A percentile compares a stretch with the other conserved stretches of the same genome.
Evolutionary conservation across 2,888 invertebrate genomes (phyloP).

Genomic region (Ochropacha duplaris): DNA sequence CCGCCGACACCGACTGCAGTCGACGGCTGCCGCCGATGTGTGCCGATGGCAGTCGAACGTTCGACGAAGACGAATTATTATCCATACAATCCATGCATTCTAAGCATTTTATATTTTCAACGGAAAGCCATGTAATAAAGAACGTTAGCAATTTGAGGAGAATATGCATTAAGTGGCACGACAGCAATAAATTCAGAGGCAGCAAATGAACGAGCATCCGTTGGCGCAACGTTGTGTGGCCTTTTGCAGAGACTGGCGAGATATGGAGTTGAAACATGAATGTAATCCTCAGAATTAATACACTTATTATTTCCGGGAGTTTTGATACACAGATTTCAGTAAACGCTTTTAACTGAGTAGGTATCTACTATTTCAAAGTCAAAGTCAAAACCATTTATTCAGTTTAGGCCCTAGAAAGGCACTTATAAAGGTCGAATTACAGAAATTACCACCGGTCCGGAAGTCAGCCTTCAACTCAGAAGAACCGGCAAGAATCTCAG

Average conservation of each 20-base stretch:
- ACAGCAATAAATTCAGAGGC: slow-evolving; percentile 57
- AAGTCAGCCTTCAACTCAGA: too few relatives aligned
- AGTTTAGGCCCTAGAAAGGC: too few relatives aligned
- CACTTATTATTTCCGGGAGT: background rate
- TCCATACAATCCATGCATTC: too few relatives aligned
- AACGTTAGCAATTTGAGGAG: slow-evolving; percentile 57
- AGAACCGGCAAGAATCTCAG: too few relatives aligned
- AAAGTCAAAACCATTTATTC: too few relatives aligned
- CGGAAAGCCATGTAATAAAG: slow-evolving; percentile 54
- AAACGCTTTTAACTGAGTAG: background rate
- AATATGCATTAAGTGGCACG: slow-evolving; percentile 65
- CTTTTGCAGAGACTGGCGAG: slow-evolving; percentile 39
- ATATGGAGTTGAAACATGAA: slow-evolving; percentile 34
- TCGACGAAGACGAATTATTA: too few relatives aligned
- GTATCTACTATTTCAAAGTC: too few relatives aligned
- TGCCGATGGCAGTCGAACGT: too few relatives aligned
- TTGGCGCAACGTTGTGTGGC: slow-evolving; percentile 45
- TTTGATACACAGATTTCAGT: background rate
- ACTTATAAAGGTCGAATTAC: too few relatives aligned
- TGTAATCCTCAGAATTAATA: slow-evolving; percentile 5
- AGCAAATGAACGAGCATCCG: slow-evolving; percentile 57
- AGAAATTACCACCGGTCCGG: too few relatives aligned
- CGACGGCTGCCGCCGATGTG: too few relatives aligned
- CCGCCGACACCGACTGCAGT: too few relatives aligned
- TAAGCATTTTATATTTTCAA: slow-evolving; percentile 46